Conservation (phyloP, 2,888 invertebrate genomes). For the Hemicrepidius hirtus region DNA sequence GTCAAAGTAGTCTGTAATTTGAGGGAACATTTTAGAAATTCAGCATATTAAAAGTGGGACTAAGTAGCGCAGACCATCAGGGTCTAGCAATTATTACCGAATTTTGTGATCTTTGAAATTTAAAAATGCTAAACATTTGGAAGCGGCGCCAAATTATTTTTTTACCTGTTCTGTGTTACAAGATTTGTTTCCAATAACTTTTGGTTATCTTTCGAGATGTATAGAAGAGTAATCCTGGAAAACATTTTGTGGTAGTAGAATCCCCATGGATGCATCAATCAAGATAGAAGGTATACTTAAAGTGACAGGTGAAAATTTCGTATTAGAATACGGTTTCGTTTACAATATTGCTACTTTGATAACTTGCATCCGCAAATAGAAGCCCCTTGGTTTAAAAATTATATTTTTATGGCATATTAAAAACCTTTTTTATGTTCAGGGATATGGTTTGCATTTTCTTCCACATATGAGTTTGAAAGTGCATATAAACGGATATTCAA, state of each 20-base stretch:
- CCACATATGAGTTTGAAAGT: no score
- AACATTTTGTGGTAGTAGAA: constrained; percentile 60
- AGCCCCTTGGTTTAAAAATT: neutral
- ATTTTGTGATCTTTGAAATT: constrained; percentile 61
- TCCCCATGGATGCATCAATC: constrained; percentile 67
- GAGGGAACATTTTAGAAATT: constrained; percentile 55
- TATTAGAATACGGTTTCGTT: constrained; percentile 63
- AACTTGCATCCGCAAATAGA: constrained; percentile 33
- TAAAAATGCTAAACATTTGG: constrained; percentile 64
- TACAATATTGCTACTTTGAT: constrained; percentile 15
- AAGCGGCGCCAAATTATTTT: constrained; percentile 66
- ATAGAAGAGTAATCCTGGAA: constrained; percentile 39
- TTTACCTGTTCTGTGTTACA: constrained; percentile 45
- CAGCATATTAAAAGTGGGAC: constrained; percentile 63
- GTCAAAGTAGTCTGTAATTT: constrained; percentile 68
- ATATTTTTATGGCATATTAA: neutral
- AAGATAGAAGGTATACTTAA: constrained; percentile 68
- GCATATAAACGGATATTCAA: no score
- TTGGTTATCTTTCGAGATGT: constrained; percentile 2
- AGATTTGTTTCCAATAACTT: constrained; percentile 41
- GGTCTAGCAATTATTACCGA: constrained; percentile 65
- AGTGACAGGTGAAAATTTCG: constrained; percentile 68
- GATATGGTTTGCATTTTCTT: no score
- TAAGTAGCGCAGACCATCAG: constrained; percentile 63
- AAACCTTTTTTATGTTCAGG: no score